phyloP scores from a whole-genome alignment of 2,888 invertebrate genomes.

The Steinernema carpocapsae region DNA sequence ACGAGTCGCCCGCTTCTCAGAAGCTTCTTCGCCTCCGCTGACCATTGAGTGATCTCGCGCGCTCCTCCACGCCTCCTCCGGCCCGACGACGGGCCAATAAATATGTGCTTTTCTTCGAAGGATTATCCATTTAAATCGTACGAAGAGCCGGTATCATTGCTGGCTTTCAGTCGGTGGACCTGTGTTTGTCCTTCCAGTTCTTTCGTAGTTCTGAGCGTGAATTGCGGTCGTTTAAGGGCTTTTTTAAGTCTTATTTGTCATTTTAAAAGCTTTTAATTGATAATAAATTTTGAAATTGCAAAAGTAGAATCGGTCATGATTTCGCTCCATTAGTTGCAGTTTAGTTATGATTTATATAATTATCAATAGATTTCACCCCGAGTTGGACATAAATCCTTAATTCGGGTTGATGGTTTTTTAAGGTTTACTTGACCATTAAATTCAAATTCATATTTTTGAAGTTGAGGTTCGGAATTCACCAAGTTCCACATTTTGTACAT shows the following conservation, averaged over 20 bases:
- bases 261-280: background rate
- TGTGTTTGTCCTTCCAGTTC: too few species aligned
- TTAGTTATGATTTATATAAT: too few species aligned
- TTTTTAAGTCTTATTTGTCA: background rate
- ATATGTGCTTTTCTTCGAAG: constrained; percentile 13
- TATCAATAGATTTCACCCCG: too few species aligned
- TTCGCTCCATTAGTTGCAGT: too few species aligned
- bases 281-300: background rate
- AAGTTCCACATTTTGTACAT: too few species aligned
- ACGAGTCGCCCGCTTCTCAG: constrained; percentile 24
- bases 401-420: too few species aligned
- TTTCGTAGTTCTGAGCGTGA: background rate
- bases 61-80: constrained; percentile 17
- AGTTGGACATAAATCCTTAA: too few species aligned
- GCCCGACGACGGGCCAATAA: constrained; percentile 8
- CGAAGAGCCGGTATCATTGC: constrained; percentile 7
- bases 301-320: too few species aligned
- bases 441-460: too few species aligned
- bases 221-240: background rate
- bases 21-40: constrained; percentile 19
- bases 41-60: constrained; percentile 8
- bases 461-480: too few species aligned
- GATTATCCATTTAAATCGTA: constrained; percentile 22
- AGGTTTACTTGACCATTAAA: too few species aligned
- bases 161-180: too few species aligned